A percentile compares a stretch with the other conserved stretches of the same genome.
phyloP scores from a whole-genome alignment of 2,113 vertebrate genomes.

The Pontoporia blainvillei region DNA sequence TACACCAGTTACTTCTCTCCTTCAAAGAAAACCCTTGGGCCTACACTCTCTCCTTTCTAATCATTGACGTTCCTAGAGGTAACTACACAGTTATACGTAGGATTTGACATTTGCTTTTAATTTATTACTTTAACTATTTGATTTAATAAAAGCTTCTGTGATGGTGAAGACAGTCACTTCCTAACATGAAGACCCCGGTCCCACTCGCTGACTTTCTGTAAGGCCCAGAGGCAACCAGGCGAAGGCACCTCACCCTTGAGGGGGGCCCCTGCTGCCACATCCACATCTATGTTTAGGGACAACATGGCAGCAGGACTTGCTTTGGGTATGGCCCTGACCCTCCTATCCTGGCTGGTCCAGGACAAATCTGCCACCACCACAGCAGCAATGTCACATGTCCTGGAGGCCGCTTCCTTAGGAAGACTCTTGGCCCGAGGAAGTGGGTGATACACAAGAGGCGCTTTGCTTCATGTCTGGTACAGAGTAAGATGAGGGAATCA shows the following conservation, averaged over 20 bases:
- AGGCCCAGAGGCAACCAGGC: not conserved
- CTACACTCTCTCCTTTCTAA: slow-evolving; percentile 38
- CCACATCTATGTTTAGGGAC: not conserved
- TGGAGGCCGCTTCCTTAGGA: not conserved
- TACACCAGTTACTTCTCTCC: slow-evolving; percentile 31
- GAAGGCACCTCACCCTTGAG: rapidly evolving
- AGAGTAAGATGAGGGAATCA: rapidly evolving
- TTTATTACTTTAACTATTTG: slow-evolving; percentile 21
- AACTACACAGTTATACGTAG: slow-evolving; percentile 31
- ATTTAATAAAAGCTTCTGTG: slow-evolving; percentile 34
- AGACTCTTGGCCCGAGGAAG: no score
- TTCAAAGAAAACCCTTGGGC: slow-evolving; percentile 68
- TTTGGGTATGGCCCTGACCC: rapidly evolving
- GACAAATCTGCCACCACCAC: rapidly evolving
- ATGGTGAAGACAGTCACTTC: not conserved
- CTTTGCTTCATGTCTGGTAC: rapidly evolving
- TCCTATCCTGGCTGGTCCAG: not conserved
- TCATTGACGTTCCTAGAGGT: slow-evolving; percentile 33
- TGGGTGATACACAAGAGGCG: rapidly evolving
- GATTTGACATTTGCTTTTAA: not conserved
- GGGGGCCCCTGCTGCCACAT: rapidly evolving
- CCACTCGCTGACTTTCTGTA: not conserved
- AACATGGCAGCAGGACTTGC: rapidly evolving
- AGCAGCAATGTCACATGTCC: not conserved
- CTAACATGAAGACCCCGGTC: not conserved